Conservation (phyloP, 2,888 invertebrate genomes). For the Caenorhabditis drosophilae region DNA sequence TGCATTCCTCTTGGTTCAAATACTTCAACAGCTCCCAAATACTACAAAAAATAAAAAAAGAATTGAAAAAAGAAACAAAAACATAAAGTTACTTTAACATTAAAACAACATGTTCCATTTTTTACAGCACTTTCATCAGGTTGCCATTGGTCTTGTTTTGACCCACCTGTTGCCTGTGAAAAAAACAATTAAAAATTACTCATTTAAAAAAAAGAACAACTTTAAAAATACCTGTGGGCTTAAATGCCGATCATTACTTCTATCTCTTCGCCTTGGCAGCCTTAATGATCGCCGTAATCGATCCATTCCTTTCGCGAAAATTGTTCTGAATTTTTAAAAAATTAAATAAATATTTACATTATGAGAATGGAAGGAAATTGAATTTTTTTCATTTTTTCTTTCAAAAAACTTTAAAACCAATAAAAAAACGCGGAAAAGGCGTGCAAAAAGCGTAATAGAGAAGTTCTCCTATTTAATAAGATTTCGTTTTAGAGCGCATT, state of each 20-base stretch:
- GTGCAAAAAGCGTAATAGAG: background rate
- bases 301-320: slow-evolving; percentile 57
- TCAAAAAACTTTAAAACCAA: slow-evolving; percentile 3
- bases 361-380: too few relatives aligned
- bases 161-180: slow-evolving; percentile 22
- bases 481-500: slow-evolving; percentile 3
- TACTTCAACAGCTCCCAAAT: slow-evolving; percentile 97
- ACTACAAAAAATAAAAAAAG: slow-evolving; percentile 73
- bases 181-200: too few relatives aligned
- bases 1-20: slow-evolving; percentile 99
- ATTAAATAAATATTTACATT: too few relatives aligned
- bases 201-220: too few relatives aligned
- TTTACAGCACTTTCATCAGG: slow-evolving; percentile 93
- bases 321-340: slow-evolving; percentile 1
- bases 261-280: slow-evolving; percentile 82
- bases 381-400: too few relatives aligned
- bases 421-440: background rate
- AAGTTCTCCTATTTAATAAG: background rate
- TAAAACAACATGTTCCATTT: slow-evolving; percentile 93
- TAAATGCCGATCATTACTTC: slow-evolving; percentile 23
- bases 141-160: slow-evolving; percentile 54
- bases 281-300: slow-evolving; percentile 77
- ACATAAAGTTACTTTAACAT: slow-evolving; percentile 80
- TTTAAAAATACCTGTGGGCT: slow-evolving; percentile 12
- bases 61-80: background rate